Base-by-base conservation (phyloP, 2,888 invertebrate species). In the Drosophila ezoana region DNA sequence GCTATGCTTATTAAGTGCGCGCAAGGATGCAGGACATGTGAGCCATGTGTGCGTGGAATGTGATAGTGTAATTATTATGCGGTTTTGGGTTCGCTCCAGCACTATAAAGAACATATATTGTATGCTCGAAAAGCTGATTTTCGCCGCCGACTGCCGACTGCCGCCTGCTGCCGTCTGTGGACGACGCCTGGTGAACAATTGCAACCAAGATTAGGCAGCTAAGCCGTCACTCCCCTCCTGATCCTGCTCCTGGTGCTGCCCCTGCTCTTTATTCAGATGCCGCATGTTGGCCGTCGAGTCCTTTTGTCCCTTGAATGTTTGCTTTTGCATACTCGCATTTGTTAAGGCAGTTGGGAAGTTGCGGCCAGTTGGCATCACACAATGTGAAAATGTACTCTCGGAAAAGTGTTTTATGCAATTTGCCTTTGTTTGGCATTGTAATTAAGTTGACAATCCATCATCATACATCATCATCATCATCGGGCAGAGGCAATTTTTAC, bases 401-500 rank as follows among this genome's bases (percentile, higher is more conserved):
- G 48, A 65, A 74, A 72, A 74, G 61, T 74, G 72, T 66, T 82
- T 82, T 70, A 63, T 66, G 81, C 75, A 83, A 81, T 81, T 76
- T 76, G 60, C 74, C 71, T 73, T 85, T 90, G 89, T 90, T 90
- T 89, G 87, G 76, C 76, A 68, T 82, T 89, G 87, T 90, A 90
- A 90, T 90, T 90, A 90, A 85, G 85, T 81, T 78, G 86, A 81
- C 90, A 87, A 90, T 90, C 90, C 90, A 90, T 90, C 90, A 90
- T 90, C 87, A 90, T 90, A 89, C 90, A 90, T 90, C 90, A 90
- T 90, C 78, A 81, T 56, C 71, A 62, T 18, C 18, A 18, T 18
- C 18, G 2, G 45, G 45, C 48, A 43, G 37, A 13, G 23, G 6
- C 58, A 58, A 60, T 67, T 47, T 72, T 62, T 59, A 28, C 32